A percentile compares a stretch with the other conserved stretches of the same genome.
These are phyloP conservation scores for Muschampia staudingeri DNA, from an alignment of 2,888 invertebrate species.

Conservation along the genomic window DNA sequence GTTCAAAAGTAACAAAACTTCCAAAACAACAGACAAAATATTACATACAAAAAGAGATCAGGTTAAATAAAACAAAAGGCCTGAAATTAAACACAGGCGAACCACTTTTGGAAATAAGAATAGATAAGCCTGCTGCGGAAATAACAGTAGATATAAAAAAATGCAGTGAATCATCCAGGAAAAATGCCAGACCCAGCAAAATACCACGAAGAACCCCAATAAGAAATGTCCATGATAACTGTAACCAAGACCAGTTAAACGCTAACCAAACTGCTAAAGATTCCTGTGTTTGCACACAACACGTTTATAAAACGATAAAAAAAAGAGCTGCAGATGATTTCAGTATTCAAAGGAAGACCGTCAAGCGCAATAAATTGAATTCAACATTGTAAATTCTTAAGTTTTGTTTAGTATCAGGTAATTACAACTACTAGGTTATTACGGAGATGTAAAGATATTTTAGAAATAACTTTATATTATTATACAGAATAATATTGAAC, in stretches of 20 bases:
- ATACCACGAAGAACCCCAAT: constrained; percentile 71
- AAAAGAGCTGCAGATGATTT: constrained; percentile 24
- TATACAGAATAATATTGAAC: background rate
- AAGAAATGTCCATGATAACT: background rate
- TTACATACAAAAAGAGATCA: constrained; percentile 47
- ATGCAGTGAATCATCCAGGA: constrained; percentile 44
- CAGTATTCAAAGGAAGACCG: background rate
- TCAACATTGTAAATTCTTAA: constrained; percentile 17
- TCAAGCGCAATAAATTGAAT: constrained; percentile 29
- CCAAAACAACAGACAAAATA: constrained; percentile 33
- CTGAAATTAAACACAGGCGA: constrained; percentile 50
- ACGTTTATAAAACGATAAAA: background rate
- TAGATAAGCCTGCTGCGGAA: constrained; percentile 71
- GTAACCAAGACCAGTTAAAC: background rate
- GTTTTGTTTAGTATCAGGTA: background rate
- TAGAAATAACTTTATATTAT: background rate
- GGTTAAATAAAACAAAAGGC: constrained; percentile 35
- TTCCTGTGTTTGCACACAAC: constrained; percentile 7
- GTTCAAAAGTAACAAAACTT: background rate
- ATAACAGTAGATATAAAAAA: constrained; percentile 68
- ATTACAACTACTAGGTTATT: background rate
- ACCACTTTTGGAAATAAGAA: constrained; percentile 73
- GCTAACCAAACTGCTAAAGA: background rate
- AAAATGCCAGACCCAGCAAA: constrained; percentile 70
- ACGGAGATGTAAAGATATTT: background rate